Evolutionary conservation across 2,888 invertebrate species (phyloP), one percentile per base, ranked within the genome.

Genomic region (Pimpla rufipes): DNA sequence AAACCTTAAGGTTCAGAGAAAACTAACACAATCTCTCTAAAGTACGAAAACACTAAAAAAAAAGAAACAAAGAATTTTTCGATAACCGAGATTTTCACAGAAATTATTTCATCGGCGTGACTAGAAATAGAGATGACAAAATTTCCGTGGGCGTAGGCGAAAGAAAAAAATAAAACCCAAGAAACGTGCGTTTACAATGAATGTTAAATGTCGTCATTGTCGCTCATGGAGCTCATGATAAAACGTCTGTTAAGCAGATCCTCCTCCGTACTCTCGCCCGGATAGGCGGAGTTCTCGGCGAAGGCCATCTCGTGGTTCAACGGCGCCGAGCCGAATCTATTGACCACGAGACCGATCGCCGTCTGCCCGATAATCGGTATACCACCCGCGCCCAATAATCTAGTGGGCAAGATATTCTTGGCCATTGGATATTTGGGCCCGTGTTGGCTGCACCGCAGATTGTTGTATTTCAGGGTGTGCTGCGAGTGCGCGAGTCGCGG

Each of bases 311-410:
- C 88, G 21, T 88, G 85, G 67, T 83, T 86, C 21, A 91, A 75
- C 23, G 90, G 89, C 8, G 87, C 90, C 7, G 92, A 92, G 55
- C 91, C 91, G 78, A 92, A 92, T 85, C 91, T 92, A 77, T 92
- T 93, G 18, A 93, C 90, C 13, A 92, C 92, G 23, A 93, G 88
- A 4, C 92, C 92, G 66, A 93, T 90, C 2, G 93, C 92, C 6
- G 90, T 89, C 74, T 92, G 92, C 10, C 91, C 92, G 29, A 92
- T 90, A 82, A 93, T 91, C 16, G 93, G 92, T 79, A 93, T 89
- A 13, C 91, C 92, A 35, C 90, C 90, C 10, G 89, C 87, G 0
- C 91, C 90, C 73, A 93, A 88, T 73, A 92, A 90, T 73, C 90
- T 89, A 45, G 89, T 87, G 7, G 92, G 90, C 68, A 93, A 85